Base-by-base conservation (phyloP, 2,113 vertebrate genomes). In the Cyrtonyx montezumae region DNA sequence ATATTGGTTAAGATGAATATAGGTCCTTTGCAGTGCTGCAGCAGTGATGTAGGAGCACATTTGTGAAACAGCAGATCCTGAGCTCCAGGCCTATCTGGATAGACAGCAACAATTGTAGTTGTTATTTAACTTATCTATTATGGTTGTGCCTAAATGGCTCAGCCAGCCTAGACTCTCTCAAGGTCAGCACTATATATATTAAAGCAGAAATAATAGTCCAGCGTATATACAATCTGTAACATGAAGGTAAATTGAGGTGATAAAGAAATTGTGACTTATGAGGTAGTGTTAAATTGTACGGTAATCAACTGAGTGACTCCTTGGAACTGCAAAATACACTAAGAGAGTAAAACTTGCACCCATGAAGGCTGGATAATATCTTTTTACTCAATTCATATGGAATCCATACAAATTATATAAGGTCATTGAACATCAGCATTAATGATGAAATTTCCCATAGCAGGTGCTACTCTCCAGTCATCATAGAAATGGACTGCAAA, bases 1-100 rank as follows among this genome's bases (percentile, higher is more conserved):
- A 45, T 82, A 32, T 87, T 91, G 94, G 58, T 96, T 75, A 90
- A 93, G 94, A 94, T 91, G 78, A 93, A 95, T 93, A 88, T 45
- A 18, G 37, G 30, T 91, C 67, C 22, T 55, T 66, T 1, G 2
- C 26, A 8, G 40, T 65, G n/a, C 56, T 81, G 65, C 1, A 0
- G 74, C 4, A 1, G 56, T 58, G 69, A 66, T 51, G n/a, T 93
- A 59, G 53, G 4, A 6, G 58, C 16, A 62, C 80, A 95, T 95
- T 92, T 92, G 66, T 93, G 94, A 96, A 88, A 89, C 30, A 66
- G 86, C 40, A 88, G 78, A 84, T 95, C 74, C 71, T 76, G 66
- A 93, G 70, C 74, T 90, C 53, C 58, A 68, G 92, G 30, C n/a
- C 80, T 81, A 61, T 48, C 77, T 88, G 62, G 66, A 79, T 40